phyloP scores from a whole-genome alignment of 2,113 vertebrate species.

The Triplophysa siluroides region DNA sequence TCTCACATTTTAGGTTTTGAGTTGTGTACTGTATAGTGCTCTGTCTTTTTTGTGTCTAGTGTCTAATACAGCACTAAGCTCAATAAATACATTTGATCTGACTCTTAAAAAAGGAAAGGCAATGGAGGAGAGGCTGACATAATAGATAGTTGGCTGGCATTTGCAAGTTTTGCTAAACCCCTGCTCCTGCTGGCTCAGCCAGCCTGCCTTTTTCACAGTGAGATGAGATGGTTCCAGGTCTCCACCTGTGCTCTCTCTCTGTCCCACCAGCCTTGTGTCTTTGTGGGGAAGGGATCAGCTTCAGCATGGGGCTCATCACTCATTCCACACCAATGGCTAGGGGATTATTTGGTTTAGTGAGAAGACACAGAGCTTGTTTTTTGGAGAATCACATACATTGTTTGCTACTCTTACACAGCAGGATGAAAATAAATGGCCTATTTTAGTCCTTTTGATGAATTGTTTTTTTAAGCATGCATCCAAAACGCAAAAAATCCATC shows the following conservation, averaged over 20 bases:
- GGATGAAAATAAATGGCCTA: neutral
- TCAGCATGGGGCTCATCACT: slow-evolving; percentile 61
- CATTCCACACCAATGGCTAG: slow-evolving; percentile 66
- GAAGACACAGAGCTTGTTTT: neutral
- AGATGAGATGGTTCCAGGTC: slow-evolving; percentile 71
- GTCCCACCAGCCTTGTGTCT: slow-evolving; percentile 62
- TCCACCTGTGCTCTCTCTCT: slow-evolving; percentile 71
- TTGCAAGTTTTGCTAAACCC: slow-evolving; percentile 64
- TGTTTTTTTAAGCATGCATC: neutral
- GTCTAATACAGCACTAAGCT: neutral
- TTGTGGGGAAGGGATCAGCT: slow-evolving; percentile 69
- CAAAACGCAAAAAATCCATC: neutral
- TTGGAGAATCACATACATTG: neutral
- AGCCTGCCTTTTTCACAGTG: slow-evolving; percentile 66
- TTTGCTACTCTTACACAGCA: neutral
- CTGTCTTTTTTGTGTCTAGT: neutral
- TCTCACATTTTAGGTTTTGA: neutral
- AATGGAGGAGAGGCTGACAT: slow-evolving; percentile 41
- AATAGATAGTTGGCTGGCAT: slow-evolving; percentile 71
- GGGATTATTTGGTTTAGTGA: slow-evolving; percentile 63
- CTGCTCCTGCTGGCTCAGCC: slow-evolving; percentile 58
- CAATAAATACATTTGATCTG: neutral
- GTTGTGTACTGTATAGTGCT: neutral
- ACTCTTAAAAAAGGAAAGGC: neutral
- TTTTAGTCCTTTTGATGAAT: neutral